Evolutionary conservation across 2,113 vertebrate genomes (phyloP).

Genomic region (Hydropotes inermis): DNA sequence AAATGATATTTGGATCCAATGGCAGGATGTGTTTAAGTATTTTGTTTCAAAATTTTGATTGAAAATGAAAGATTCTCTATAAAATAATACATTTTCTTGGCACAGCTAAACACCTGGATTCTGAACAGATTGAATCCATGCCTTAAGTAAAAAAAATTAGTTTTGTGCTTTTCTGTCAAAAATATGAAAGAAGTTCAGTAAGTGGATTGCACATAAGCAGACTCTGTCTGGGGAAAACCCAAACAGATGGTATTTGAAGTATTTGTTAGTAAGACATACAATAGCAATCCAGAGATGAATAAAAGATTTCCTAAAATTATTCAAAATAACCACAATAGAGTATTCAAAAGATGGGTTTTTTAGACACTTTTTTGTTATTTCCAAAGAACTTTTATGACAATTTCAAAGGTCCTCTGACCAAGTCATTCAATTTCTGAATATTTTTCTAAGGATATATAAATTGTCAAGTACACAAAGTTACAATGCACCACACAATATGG

Average conservation of each 20-base stretch:
- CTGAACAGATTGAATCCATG: conserved; percentile 65
- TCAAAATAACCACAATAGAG: not conserved
- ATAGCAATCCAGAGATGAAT: not conserved
- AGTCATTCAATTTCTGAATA: not conserved
- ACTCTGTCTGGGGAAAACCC: conserved; percentile 49
- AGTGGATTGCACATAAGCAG: conserved; percentile 58
- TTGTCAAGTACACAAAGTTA: not conserved
- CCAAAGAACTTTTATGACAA: not conserved
- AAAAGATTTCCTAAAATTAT: not conserved
- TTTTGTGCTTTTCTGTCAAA: conserved; percentile 72
- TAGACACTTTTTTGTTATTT: not conserved
- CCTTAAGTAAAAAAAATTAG: conserved; percentile 61
- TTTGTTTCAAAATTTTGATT: conserved; percentile 66
- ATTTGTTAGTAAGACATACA: conserved; percentile 32
- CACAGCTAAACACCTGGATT: conserved; percentile 66
- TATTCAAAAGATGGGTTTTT: not conserved
- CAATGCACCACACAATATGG: not conserved
- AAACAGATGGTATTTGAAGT: conserved; percentile 62
- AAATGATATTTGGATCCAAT: conserved; percentile 41
- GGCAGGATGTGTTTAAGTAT: conserved; percentile 41
- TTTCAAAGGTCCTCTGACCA: not conserved
- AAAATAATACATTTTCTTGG: conserved; percentile 57
- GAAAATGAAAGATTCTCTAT: conserved; percentile 67
- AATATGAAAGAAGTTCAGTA: conserved; percentile 61
- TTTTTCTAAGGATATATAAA: conserved; percentile 43